A percentile compares a stretch with the other conserved stretches of the same genome.
Conservation (phyloP, 2,888 invertebrate genomes). For the Conomelus anceps region DNA sequence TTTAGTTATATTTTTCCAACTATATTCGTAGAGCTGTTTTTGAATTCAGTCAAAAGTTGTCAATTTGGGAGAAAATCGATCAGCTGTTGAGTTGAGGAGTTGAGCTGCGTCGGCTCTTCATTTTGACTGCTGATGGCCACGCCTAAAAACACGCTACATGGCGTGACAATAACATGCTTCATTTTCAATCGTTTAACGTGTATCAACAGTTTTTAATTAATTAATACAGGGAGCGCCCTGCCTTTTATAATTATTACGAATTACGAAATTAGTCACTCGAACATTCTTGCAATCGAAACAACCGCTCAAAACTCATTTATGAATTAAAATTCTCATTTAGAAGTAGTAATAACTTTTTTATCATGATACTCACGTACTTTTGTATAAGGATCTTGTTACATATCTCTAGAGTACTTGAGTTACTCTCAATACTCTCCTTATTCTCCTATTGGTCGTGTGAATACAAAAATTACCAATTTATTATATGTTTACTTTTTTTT, state of each 20-base stretch:
- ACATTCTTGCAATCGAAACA: background rate
- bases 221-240: background rate
- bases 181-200: background rate
- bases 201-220: background rate
- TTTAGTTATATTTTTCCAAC: no score
- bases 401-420: no score
- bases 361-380: no score
- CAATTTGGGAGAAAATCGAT: background rate
- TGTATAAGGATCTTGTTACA: no score
- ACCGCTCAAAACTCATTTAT: background rate
- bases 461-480: no score
- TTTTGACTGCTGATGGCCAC: background rate
- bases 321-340: background rate
- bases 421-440: no score
- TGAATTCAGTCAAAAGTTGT: background rate
- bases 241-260: background rate
- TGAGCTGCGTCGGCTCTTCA: background rate
- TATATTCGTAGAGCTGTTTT: background rate
- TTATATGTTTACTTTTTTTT: no score
- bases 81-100: background rate
- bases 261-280: background rate
- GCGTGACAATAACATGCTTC: background rate
- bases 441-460: no score
- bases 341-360: background rate
- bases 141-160: background rate